phyloP scores from a whole-genome alignment of 2,113 vertebrate species.

The Phaethon lepturus region DNA sequence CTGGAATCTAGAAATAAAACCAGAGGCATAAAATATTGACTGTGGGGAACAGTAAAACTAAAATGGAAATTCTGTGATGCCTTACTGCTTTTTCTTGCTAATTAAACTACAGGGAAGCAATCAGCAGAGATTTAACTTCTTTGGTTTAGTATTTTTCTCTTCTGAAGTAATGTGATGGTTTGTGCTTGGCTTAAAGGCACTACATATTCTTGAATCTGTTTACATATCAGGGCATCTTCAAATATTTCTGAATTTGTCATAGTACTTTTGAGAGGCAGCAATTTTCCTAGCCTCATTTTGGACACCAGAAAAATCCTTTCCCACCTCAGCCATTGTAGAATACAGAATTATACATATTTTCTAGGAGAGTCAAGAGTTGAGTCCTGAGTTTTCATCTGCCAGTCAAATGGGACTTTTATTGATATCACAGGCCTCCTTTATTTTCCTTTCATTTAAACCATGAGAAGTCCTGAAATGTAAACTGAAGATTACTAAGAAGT shows the following conservation, averaged over 20 bases:
- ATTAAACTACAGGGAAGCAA: constrained; percentile 36
- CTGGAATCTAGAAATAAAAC: constrained; percentile 29
- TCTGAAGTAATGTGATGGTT: neutral
- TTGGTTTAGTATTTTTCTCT: neutral
- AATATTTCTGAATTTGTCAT: neutral
- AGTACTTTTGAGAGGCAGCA: neutral
- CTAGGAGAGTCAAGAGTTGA: neutral
- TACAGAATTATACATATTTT: neutral
- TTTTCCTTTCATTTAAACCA: neutral
- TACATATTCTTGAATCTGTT: neutral
- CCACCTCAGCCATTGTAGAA: neutral
- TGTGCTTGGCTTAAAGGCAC: neutral
- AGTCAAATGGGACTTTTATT: neutral
- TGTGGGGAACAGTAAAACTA: constrained; percentile 43
- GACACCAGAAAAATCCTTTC: neutral
- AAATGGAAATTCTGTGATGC: constrained; percentile 45
- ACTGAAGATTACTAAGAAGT: neutral
- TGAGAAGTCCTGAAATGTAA: neutral
- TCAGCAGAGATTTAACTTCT: constrained; percentile 27
- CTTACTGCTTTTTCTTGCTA: constrained; percentile 34
- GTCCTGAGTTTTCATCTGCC: neutral
- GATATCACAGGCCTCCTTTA: neutral
- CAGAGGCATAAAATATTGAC: neutral
- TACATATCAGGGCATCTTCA: fast-evolving
- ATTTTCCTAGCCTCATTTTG: neutral